Conservation (phyloP, 2,888 invertebrate genomes). For the Opisthograptis luteolata region DNA sequence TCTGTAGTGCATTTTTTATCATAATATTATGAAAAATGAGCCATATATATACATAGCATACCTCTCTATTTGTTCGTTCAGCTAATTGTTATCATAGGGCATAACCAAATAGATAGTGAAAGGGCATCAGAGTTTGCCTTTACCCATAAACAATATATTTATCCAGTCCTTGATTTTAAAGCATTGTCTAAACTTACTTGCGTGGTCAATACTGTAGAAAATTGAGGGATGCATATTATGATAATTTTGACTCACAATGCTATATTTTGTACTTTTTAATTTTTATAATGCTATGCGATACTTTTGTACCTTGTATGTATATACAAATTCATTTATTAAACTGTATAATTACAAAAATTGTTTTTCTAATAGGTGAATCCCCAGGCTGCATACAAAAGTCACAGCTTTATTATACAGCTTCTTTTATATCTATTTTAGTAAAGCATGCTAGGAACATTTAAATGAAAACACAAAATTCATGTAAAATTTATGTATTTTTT, state of each 20-base stretch:
- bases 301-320: slow-evolving; percentile 71
- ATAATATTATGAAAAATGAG: too few species aligned
- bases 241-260: slow-evolving; percentile 11
- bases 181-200: background rate
- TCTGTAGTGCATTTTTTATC: slow-evolving; percentile 12
- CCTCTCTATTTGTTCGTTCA: too few species aligned
- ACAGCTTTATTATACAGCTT: too few species aligned
- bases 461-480: slow-evolving; percentile 61
- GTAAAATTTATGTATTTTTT: slow-evolving; percentile 86
- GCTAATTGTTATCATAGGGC: too few species aligned
- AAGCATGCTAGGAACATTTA: slow-evolving; percentile 3
- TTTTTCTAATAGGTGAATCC: slow-evolving; percentile 14
- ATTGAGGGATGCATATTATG: slow-evolving; percentile 16
- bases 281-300: slow-evolving; percentile 45
- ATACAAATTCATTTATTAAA: slow-evolving; percentile 51
- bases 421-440: too few species aligned
- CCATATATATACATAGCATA: too few species aligned
- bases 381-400: too few species aligned
- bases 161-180: background rate
- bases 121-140: too few species aligned
- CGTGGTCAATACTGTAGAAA: background rate
- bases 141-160: too few species aligned
- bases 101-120: too few species aligned
- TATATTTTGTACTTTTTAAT: slow-evolving; percentile 25
- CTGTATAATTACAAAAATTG: slow-evolving; percentile 24